phyloP scores from a whole-genome alignment of 2,797 vertebrate genomes.

The Astyanax mexicanus region DNA sequence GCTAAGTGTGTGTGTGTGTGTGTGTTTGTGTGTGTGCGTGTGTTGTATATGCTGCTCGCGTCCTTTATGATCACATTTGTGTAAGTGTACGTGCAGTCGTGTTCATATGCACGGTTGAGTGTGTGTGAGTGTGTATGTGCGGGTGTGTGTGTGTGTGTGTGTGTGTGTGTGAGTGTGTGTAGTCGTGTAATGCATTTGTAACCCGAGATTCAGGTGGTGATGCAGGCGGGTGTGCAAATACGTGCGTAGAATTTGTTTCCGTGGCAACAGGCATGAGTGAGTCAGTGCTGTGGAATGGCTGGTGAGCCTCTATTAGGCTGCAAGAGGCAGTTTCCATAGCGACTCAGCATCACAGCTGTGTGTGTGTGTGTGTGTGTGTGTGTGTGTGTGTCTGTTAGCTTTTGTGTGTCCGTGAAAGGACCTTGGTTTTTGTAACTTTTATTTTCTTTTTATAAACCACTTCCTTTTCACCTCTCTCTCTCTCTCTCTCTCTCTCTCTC shows the following conservation, averaged over 20 bases:
- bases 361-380: constrained; percentile 55
- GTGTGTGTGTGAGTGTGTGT: constrained; percentile 12
- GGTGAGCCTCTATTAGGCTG: constrained; percentile 82
- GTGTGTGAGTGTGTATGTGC: background rate
- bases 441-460: constrained; percentile 60
- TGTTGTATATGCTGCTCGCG: no score
- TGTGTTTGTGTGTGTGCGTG: no score
- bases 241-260: constrained; percentile 86
- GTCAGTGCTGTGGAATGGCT: constrained; percentile 82
- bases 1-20: no score
- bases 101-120: background rate
- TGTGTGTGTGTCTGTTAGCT: constrained; percentile 31
- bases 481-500: constrained; percentile 40
- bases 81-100: no score
- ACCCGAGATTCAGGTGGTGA: constrained; percentile 85
- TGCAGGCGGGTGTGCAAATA: constrained; percentile 82
- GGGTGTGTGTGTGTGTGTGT: background rate
- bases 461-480: constrained; percentile 39
- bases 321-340: constrained; percentile 84
- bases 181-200: constrained; percentile 9
- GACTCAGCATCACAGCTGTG: constrained; percentile 81
- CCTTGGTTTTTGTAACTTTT: constrained; percentile 72
- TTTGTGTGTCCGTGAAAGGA: constrained; percentile 66
- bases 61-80: no score
- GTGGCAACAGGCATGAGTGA: constrained; percentile 84